Conservation (phyloP, 1,140 invertebrate species). For the Brevipalpus yothersi region DNA sequence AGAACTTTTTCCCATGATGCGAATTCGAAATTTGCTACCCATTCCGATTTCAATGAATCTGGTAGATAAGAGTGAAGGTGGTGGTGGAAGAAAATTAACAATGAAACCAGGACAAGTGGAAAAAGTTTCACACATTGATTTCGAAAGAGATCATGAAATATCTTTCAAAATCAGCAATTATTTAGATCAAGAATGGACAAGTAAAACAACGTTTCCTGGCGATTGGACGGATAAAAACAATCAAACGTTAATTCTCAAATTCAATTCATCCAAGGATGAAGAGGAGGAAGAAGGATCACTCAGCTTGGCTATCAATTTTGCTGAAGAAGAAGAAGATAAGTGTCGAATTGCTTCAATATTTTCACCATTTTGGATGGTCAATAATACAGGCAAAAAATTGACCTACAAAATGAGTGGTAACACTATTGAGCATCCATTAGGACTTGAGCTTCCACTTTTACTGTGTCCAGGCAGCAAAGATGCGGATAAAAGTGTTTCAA, state of each 20-base stretch:
- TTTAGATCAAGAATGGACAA: conserved; percentile 64
- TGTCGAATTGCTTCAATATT: conserved; percentile 4
- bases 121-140: conserved; percentile 37
- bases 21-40: conserved; percentile 69
- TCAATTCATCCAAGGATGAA: neutral
- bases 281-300: neutral
- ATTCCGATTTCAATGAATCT: conserved; percentile 46
- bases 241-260: neutral
- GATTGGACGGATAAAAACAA: neutral
- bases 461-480: conserved; percentile 5
- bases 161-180: conserved; percentile 43
- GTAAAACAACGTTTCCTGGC: conserved; percentile 30
- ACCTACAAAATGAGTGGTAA: conserved; percentile 43
- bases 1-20: conserved; percentile 57
- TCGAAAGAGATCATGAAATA: conserved; percentile 37
- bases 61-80: conserved; percentile 17
- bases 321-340: neutral
- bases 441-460: conserved; percentile 1
- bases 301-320: too few species aligned
- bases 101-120: conserved; percentile 34
- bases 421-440: conserved; percentile 11
- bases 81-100: conserved; percentile 15
- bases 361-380: conserved; percentile 89
- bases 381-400: conserved; percentile 68
- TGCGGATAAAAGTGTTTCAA: conserved; percentile 15